Evolutionary conservation across 2,113 vertebrate genomes (phyloP).

Genomic region (Perognathus longimembris): DNA sequence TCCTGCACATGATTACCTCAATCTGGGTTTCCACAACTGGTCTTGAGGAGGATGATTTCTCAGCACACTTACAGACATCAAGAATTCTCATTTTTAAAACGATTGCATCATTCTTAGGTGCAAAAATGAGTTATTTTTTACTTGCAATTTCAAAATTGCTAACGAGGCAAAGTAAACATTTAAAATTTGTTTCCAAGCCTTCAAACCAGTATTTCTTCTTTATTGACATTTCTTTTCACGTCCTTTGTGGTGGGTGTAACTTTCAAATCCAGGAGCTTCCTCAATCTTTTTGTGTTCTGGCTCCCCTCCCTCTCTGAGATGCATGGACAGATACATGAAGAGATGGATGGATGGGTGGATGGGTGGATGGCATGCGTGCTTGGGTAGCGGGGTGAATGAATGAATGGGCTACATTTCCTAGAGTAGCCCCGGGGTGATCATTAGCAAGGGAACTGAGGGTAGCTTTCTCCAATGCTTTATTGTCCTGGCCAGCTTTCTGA

Average conservation of each 20-base stretch:
- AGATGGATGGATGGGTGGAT: neutral
- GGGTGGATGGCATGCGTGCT: neutral
- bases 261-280: neutral
- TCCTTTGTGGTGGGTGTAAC: neutral
- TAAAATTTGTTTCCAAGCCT: neutral
- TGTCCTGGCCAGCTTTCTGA: neutral
- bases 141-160: constrained; percentile 8
- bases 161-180: neutral
- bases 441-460: neutral
- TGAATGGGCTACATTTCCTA: neutral
- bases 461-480: neutral
- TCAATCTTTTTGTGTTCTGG: neutral
- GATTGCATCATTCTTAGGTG: neutral
- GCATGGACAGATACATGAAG: neutral
- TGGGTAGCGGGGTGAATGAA: too few relatives aligned
- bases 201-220: neutral
- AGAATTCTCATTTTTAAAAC: constrained; percentile 15
- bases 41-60: neutral
- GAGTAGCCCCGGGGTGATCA: neutral
- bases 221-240: neutral
- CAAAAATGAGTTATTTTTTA: neutral
- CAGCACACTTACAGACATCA: neutral
- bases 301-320: neutral
- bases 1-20: neutral
- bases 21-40: neutral